Evolutionary conservation across 2,113 vertebrate species (phyloP), one percentile per base, ranked within the genome.

Genomic region (Bubo scandiacus): DNA sequence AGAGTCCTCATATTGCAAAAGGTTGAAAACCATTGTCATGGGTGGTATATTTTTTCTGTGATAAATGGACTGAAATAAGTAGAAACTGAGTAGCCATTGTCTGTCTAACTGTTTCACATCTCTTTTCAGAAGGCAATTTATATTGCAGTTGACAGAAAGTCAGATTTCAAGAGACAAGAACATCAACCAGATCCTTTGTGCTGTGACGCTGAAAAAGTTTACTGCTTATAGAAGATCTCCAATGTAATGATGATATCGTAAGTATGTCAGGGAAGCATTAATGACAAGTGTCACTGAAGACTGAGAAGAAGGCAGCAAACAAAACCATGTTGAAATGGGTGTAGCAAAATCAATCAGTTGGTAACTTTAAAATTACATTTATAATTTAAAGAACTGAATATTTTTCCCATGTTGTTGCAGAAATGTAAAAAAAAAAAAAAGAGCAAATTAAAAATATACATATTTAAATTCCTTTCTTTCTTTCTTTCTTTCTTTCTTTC

Each of bases 61-160:
- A 90, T 36, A 90, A 95, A 92, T 59, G 38, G n/a, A 45, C 63
- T 43, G n/a, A 91, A 94, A 45, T 77, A 88, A 88, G 42, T 49
- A n/a, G 74, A 88, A 90, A 78, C 8, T 0, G 1, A 90, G 20
- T 45, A 86, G 43, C 18, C 47, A 30, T 14, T 85, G 26, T 74
- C 86, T 45, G 22, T 66, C 45, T 25, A 32, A 57, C 7, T 34
- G 32, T 80, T 94, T 52, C 59, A 86, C 42, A 25, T 42, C 21
- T 51, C 47, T 75, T 68, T 77, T 92, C 88, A 92, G 71, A 86
- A 90, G 16, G 12, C 30, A 90, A 13, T 52, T 67, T 34, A 23
- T 22, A 47, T 26, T 91, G 67, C 49, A 68, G 43, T 52, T 77
- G 80, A 71, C 49, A 93, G 63, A 80, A 86, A 90, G 19, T 43